These are phyloP conservation scores for Proisotoma minuta DNA, from an alignment of 2,888 invertebrate genomes.

Conservation along the genomic window DNA sequence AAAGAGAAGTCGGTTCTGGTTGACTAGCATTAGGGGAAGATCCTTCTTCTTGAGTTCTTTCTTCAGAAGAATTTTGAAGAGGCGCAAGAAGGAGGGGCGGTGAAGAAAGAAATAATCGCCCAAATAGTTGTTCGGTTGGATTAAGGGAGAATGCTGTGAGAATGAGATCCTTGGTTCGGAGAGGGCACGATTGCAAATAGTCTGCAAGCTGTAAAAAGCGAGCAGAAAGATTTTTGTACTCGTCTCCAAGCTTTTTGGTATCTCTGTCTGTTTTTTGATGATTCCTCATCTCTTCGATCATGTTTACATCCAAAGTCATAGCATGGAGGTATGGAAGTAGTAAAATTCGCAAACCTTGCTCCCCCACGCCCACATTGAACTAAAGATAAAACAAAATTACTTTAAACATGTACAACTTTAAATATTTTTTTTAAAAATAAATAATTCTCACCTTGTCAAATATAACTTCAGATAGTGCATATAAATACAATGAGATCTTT, in stretches of 20 bases:
- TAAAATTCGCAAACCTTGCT: too few species aligned
- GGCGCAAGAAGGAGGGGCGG: not conserved
- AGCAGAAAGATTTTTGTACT: conserved; percentile 18
- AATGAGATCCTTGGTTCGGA: conserved; percentile 21
- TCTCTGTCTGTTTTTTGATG: not conserved
- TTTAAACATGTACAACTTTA: too few species aligned
- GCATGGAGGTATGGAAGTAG: conserved; percentile 32
- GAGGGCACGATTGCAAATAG: conserved; percentile 14
- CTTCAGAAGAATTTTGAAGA: not conserved
- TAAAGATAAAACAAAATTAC: too few species aligned
- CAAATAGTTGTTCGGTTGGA: conserved; percentile 27
- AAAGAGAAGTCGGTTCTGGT: not conserved
- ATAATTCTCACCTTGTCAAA: not conserved
- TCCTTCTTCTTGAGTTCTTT: not conserved
- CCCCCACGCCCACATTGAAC: too few species aligned
- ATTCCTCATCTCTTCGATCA: conserved; percentile 25
- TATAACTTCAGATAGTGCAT: not conserved
- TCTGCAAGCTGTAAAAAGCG: conserved; percentile 28
- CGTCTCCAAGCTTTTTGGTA: conserved; percentile 6
- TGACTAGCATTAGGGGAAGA: not conserved
- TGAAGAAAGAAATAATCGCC: conserved; percentile 20
- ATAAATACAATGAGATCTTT: too few species aligned
- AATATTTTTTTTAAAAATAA: not conserved
- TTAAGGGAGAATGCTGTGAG: conserved; percentile 39
- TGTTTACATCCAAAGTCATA: conserved; percentile 28